Conservation (phyloP, 2,888 invertebrate species). For the Thera obeliscata region DNA sequence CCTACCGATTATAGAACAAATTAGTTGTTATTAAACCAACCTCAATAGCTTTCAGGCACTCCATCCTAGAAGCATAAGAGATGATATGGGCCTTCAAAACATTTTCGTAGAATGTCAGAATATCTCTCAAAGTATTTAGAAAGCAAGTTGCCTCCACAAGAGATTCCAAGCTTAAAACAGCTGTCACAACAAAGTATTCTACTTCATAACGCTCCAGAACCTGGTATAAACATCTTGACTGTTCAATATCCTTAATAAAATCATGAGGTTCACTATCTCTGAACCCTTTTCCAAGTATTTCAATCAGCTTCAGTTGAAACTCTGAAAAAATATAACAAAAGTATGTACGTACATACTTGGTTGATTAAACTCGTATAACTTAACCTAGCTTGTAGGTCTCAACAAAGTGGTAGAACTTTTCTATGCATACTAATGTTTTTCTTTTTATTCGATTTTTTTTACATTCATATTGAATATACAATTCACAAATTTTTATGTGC, state of each 20-base stretch:
- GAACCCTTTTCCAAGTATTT: constrained; percentile 18
- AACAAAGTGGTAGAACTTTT: neutral
- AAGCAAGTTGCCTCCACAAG: neutral
- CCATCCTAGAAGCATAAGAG: neutral
- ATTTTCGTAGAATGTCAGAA: neutral
- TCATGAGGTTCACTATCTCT: neutral
- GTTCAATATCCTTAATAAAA: constrained; percentile 6
- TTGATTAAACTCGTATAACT: too few species aligned
- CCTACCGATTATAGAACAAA: neutral
- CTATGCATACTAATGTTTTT: too few species aligned
- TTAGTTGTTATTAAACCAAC: neutral
- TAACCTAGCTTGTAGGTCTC: neutral
- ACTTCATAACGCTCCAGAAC: neutral
- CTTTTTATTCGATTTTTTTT: too few species aligned
- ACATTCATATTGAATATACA: too few species aligned
- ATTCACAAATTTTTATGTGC: too few species aligned
- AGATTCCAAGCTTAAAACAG: constrained; percentile 1
- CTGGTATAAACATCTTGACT: constrained; percentile 5
- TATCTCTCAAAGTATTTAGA: neutral
- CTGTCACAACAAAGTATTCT: constrained; percentile 1
- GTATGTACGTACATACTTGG: neutral
- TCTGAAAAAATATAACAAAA: neutral
- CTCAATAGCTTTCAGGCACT: constrained; percentile 12
- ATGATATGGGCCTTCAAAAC: neutral
- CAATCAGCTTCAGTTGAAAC: constrained; percentile 9